Base-by-base conservation (phyloP, 2,888 invertebrate species). In the Plebejus melissa region DNA sequence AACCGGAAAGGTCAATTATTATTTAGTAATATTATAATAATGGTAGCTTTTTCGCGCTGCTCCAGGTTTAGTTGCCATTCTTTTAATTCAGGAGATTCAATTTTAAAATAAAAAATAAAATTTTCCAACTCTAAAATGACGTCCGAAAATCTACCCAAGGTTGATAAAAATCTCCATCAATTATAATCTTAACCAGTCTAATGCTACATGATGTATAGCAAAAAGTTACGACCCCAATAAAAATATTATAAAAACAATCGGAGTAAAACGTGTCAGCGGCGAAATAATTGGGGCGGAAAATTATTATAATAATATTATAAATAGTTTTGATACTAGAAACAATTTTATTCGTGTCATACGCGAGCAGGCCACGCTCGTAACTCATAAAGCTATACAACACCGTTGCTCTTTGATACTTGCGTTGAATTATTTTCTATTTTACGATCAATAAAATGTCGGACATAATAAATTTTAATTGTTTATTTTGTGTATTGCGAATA, bases 241-340 rank as follows among this genome's bases (percentile, higher is more conserved):
- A 72, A 72, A 71, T 71, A 75, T 77, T 78, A 76, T 77, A 78
- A 79, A 78, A 76, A 72, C 76, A 78, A 90, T 87, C 79, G 77
- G 80, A 28, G 92, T 92, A 92, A 92, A 93, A 91, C 84, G 87
- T 92, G 92, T 92, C 93, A 88, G 87, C 88, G 80, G 79, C 80
- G 83, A 84, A 91, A 92, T 93, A 93, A 93, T 93, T 93, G 93
- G 93, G 85, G 86, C 88, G 83, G 86, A 87, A 89, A 92, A 90
- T 91, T 91, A 93, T 93, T 90, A 91, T 91, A 89, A 91, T 91
- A 89, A 88, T 93, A 89, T 87, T 91, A 90, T 91, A 92, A 92
- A 92, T 93, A 93, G 93, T 92, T 91, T 91, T 89, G 86, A 87
- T 82, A 77, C 87, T 86, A 85, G 84, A 84, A 85, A 88, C 91